These are phyloP conservation scores for Pemphigus obesinymphae DNA, from an alignment of 1,140 invertebrate genomes.

Conservation along the genomic window DNA sequence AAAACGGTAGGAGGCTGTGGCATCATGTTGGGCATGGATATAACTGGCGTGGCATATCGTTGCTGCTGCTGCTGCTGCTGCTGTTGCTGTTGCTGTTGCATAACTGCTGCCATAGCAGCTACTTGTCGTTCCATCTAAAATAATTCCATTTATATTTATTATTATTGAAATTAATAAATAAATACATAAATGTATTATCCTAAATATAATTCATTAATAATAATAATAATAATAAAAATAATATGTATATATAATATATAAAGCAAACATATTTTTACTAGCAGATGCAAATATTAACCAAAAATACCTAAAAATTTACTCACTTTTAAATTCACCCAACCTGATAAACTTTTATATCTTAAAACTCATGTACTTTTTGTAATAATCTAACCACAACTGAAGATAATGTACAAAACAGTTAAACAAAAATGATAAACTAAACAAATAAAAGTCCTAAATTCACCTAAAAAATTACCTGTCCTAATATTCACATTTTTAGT, in stretches of 20 bases:
- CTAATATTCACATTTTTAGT: conserved; percentile 32
- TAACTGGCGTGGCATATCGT: conserved; percentile 21
- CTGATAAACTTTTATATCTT: conserved; percentile 5
- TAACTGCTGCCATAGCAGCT: conserved; percentile 38
- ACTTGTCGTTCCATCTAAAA: conserved; percentile 40
- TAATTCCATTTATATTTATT: neutral
- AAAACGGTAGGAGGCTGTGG: conserved; percentile 31
- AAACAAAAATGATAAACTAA: conserved; percentile 16
- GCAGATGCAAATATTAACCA: conserved; percentile 35
- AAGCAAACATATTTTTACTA: conserved; percentile 13
- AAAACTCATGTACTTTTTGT: neutral
- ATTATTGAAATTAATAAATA: neutral
- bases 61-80: conserved; percentile 29
- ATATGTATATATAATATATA: neutral
- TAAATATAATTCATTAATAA: neutral
- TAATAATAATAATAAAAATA: neutral
- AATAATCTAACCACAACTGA: conserved; percentile 20
- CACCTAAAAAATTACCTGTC: neutral
- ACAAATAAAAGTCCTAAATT: conserved; percentile 27
- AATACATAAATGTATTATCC: neutral
- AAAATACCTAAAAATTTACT: conserved; percentile 35
- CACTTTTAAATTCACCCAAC: conserved; percentile 12
- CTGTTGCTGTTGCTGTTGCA: conserved; percentile 26
- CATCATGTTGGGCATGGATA: conserved; percentile 38
- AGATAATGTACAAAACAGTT: conserved; percentile 9